A percentile compares a stretch with the other conserved stretches of the same genome.
Evolutionary conservation across 2,113 vertebrate genomes (phyloP).

Genomic region (Sialia sialis): DNA sequence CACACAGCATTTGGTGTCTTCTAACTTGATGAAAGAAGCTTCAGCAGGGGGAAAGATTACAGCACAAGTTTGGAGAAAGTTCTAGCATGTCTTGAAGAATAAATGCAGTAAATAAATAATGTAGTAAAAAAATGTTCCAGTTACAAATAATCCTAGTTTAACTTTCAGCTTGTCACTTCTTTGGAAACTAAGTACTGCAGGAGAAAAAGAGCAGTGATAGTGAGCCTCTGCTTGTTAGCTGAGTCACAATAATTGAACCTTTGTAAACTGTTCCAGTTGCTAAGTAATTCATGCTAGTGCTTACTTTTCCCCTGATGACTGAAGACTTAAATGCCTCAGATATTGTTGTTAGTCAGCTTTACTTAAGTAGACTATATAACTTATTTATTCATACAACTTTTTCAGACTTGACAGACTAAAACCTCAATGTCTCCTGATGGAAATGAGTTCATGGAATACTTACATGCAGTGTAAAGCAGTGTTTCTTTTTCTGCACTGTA

Average conservation of each 20-base stretch:
- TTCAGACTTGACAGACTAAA: neutral
- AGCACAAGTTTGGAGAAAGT: neutral
- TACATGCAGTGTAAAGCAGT: neutral
- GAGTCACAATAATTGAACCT: neutral
- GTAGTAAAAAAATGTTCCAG: neutral
- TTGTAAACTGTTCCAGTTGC: neutral
- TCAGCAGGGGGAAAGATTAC: neutral
- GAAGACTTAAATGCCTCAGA: neutral
- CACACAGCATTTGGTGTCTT: neutral
- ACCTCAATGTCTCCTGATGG: neutral
- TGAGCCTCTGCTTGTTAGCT: neutral
- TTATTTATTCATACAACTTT: constrained; percentile 14
- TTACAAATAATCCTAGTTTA: neutral
- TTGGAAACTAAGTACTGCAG: neutral
- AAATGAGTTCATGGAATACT: neutral
- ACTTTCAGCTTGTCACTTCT: neutral
- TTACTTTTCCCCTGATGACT: neutral
- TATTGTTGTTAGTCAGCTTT: neutral
- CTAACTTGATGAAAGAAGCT: neutral
- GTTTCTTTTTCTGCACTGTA: neutral
- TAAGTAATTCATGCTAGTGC: neutral
- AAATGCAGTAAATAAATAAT: constrained; percentile 12
- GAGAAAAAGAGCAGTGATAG: neutral
- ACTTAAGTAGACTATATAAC: neutral
- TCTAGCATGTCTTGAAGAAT: neutral